These are phyloP conservation scores for Ornithorhynchus anatinus DNA, from an alignment of 2,113 vertebrate genomes.

Conservation along the genomic window DNA sequence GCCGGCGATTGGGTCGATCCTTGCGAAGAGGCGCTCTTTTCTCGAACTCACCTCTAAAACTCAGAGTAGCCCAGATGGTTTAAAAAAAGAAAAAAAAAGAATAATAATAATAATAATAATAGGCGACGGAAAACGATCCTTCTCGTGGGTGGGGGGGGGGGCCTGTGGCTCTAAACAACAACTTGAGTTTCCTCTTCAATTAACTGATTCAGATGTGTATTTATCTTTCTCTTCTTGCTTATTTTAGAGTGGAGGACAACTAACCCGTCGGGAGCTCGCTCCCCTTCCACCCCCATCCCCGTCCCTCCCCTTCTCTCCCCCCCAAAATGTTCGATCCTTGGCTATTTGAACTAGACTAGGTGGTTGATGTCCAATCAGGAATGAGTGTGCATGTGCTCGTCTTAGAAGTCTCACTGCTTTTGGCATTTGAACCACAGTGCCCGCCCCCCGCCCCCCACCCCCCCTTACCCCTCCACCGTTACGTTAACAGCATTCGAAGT, in stretches of 20 bases:
- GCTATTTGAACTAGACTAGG: slow-evolving; percentile 87
- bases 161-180: slow-evolving; percentile 77
- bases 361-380: slow-evolving; percentile 83
- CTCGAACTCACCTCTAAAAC: slow-evolving; percentile 79
- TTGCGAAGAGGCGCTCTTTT: slow-evolving; percentile 75
- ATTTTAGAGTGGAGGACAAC: slow-evolving; percentile 79
- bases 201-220: slow-evolving; percentile 82
- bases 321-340: slow-evolving; percentile 74
- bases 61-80: slow-evolving; percentile 63
- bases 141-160: slow-evolving; percentile 76
- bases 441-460: too few relatives aligned
- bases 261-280: slow-evolving; percentile 72
- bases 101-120: too few relatives aligned
- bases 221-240: slow-evolving; percentile 82
- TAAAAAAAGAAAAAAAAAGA: too few relatives aligned
- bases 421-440: slow-evolving; percentile 74
- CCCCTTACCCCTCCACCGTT: slow-evolving; percentile 61
- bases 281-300: too few relatives aligned
- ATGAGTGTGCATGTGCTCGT: slow-evolving; percentile 93
- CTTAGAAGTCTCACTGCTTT: slow-evolving; percentile 82
- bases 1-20: slow-evolving; percentile 77
- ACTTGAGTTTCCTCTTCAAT: slow-evolving; percentile 83
- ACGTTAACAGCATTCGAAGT: slow-evolving; percentile 69
- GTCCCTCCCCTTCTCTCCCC: slow-evolving; percentile 35
- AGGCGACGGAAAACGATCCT: slow-evolving; percentile 64